A percentile compares a stretch with the other conserved stretches of the same genome.
phyloP scores from a whole-genome alignment of 2,888 invertebrate genomes.

The Clivina fossor region DNA sequence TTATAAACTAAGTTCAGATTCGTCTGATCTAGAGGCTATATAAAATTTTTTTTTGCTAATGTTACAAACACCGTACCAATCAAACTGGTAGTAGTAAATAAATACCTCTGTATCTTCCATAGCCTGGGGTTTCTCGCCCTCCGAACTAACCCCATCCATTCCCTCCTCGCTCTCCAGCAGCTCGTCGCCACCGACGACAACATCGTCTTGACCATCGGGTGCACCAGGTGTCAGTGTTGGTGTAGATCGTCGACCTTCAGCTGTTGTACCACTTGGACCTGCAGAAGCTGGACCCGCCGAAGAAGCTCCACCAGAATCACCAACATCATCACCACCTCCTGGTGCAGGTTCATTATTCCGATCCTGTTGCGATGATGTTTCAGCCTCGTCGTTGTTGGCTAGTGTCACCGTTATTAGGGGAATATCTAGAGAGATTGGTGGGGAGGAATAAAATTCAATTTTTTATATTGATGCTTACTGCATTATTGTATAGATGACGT shows the following conservation, averaged over 20 bases:
- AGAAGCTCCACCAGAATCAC: constrained; percentile 46
- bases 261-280: too few relatives aligned
- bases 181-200: too few relatives aligned
- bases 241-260: too few relatives aligned
- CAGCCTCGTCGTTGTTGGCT: constrained; percentile 53
- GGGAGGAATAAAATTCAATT: too few relatives aligned
- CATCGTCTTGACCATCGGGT: constrained; percentile 40
- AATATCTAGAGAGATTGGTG: constrained; percentile 47
- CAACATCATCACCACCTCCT: constrained; percentile 48
- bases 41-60: too few relatives aligned
- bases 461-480: too few relatives aligned
- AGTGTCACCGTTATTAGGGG: constrained; percentile 49
- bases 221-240: too few relatives aligned
- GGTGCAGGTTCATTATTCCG: constrained; percentile 49
- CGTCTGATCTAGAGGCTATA: too few relatives aligned
- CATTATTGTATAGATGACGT: too few relatives aligned
- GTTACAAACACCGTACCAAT: too few relatives aligned
- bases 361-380: constrained; percentile 49
- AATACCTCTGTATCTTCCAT: constrained; percentile 53
- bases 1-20: too few relatives aligned
- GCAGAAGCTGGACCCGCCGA: constrained; percentile 39
- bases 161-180: constrained; percentile 51
- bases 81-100: too few relatives aligned
- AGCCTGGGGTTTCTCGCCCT: constrained; percentile 62
- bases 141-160: constrained; percentile 60